Evolutionary conservation across 2,888 invertebrate species (phyloP).

Genomic region (Drosophila stalkeri): DNA sequence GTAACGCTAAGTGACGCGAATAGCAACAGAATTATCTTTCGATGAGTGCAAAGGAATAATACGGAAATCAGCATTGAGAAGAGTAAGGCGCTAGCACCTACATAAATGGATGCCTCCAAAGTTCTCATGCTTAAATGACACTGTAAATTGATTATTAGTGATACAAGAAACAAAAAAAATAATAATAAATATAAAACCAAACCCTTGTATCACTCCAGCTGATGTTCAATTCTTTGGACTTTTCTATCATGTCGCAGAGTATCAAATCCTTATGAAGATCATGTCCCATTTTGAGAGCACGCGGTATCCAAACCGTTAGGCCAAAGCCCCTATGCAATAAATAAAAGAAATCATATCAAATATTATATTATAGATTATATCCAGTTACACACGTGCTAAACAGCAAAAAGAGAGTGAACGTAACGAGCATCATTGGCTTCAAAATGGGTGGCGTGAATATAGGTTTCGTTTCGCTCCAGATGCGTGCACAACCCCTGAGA

Average conservation of each 20-base stretch:
- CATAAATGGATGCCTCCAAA: neutral
- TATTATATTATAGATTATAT: no score
- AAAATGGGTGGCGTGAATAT: slow-evolving; percentile 11
- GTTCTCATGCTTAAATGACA: neutral
- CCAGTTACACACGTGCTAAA: slow-evolving; percentile 33
- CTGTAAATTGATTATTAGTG: neutral
- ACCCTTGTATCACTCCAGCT: neutral
- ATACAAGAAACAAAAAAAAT: neutral
- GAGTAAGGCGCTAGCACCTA: slow-evolving; percentile 18
- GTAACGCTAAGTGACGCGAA: neutral
- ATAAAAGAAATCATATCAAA: neutral
- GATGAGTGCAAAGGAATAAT: slow-evolving; percentile 19
- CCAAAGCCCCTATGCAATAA: slow-evolving; percentile 24
- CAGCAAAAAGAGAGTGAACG: slow-evolving; percentile 1
- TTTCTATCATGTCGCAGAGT: slow-evolving; percentile 30
- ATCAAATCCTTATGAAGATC: neutral
- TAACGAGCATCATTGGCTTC: slow-evolving; percentile 11
- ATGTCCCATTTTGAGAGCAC: slow-evolving; percentile 5
- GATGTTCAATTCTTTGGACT: neutral
- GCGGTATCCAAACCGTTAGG: slow-evolving; percentile 40
- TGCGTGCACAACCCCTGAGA: slow-evolving; percentile 6
- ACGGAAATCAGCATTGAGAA: slow-evolving; percentile 25
- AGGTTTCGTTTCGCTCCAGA: slow-evolving; percentile 42
- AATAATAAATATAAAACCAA: slow-evolving; percentile 4
- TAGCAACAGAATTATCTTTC: slow-evolving; percentile 18